A percentile compares a stretch with the other conserved stretches of the same genome.
phyloP scores from a whole-genome alignment of 2,888 invertebrate species.

The Eupeodes latifasciatus region DNA sequence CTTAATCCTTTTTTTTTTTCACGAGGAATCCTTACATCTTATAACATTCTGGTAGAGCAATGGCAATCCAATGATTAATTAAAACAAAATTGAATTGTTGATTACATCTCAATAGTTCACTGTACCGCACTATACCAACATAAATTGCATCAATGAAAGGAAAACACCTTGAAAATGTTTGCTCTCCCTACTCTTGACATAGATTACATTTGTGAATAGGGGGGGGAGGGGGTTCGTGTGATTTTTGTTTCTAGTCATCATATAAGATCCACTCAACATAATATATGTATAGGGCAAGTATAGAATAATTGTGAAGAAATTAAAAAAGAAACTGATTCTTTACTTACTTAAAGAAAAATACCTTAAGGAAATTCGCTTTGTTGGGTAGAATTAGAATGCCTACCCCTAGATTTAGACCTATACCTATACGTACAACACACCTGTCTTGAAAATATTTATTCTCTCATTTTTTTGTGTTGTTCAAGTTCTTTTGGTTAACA shows the following conservation, averaged over 20 bases:
- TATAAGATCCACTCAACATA: background rate
- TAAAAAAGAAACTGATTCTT: background rate
- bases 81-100: constrained; percentile 46
- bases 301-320: constrained; percentile 22
- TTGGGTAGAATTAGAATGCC: background rate
- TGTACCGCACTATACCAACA: constrained; percentile 27
- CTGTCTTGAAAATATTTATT: background rate
- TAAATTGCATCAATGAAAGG: constrained; percentile 55
- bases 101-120: constrained; percentile 48
- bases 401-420: too few species aligned
- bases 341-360: background rate
- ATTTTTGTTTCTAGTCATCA: background rate
- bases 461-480: background rate
- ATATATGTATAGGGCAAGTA: background rate
- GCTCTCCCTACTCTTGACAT: constrained; percentile 57
- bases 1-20: constrained; percentile 11
- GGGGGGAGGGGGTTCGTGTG: background rate
- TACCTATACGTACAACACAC: too few species aligned
- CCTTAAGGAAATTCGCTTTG: background rate
- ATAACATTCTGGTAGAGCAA: background rate
- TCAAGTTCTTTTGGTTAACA: constrained; percentile 21
- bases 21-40: constrained; percentile 18
- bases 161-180: constrained; percentile 58
- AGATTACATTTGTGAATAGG: constrained; percentile 47
- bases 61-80: constrained; percentile 50